A percentile compares a stretch with the other conserved stretches of the same genome.
Conservation (phyloP, 2,888 invertebrate species). For the Anorthoa munda region DNA sequence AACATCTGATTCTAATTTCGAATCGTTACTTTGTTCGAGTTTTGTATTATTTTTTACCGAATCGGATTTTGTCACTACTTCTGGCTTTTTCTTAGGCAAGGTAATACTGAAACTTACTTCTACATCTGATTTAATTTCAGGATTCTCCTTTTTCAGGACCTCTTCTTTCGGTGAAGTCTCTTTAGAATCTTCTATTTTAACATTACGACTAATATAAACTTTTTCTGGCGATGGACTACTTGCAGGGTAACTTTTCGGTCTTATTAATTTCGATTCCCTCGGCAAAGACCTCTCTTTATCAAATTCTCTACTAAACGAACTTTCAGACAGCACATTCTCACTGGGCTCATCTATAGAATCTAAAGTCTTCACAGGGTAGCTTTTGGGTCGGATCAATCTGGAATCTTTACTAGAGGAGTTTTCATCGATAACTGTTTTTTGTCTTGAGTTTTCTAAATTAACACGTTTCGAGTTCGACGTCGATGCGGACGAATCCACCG, state of each 20-base stretch:
- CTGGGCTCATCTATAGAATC: constrained; percentile 78
- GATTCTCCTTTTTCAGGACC: constrained; percentile 46
- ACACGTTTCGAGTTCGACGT: constrained; percentile 66
- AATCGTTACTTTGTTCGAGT: constrained; percentile 57
- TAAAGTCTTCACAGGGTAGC: constrained; percentile 89
- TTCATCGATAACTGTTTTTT: constrained; percentile 76
- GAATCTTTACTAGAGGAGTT: constrained; percentile 80
- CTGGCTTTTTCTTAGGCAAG: constrained; percentile 82
- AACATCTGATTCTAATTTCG: constrained; percentile 66
- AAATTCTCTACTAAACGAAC: constrained; percentile 69
- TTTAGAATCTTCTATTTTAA: constrained; percentile 77
- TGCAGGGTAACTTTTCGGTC: constrained; percentile 92
- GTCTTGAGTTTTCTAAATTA: constrained; percentile 67
- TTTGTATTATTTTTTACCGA: constrained; percentile 64
- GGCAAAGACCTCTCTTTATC: constrained; percentile 75
- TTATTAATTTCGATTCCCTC: constrained; percentile 86
- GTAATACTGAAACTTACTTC: constrained; percentile 89
- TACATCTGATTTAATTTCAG: constrained; percentile 80
- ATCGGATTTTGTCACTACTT: constrained; percentile 70
- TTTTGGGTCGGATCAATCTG: constrained; percentile 90
- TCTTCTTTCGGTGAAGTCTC: constrained; percentile 70
- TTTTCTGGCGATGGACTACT: constrained; percentile 87
- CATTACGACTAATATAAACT: constrained; percentile 76
- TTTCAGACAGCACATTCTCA: constrained; percentile 71
- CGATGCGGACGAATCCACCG: constrained; percentile 75